Percentiles rank a stretch among this genome's conserved stretches.
phyloP scores from a whole-genome alignment of 2,888 invertebrate species.

The Aleiodes leptofemur region DNA sequence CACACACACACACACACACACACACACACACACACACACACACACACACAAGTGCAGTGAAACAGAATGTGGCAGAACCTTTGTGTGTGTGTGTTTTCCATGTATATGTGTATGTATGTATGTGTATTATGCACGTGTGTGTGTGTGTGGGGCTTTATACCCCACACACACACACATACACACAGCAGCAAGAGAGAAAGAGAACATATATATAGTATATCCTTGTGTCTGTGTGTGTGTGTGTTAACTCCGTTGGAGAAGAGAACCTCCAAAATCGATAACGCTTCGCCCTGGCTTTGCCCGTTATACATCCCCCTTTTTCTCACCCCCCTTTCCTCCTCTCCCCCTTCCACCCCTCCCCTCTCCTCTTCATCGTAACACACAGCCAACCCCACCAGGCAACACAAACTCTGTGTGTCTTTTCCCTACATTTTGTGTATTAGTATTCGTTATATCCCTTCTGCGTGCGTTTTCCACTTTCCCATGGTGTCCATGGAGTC shows the following conservation, averaged over 20 bases:
- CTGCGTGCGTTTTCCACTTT: constrained; percentile 47
- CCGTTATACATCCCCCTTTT: background rate
- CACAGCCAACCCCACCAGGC: background rate
- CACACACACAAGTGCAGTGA: too few relatives aligned
- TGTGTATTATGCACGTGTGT: too few relatives aligned
- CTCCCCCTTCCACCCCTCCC: too few relatives aligned
- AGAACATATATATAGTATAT: too few relatives aligned
- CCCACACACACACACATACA: too few relatives aligned
- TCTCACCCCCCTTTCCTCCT: background rate
- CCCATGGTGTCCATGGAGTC: constrained; percentile 70
- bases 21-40: too few relatives aligned
- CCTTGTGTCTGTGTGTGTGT: too few relatives aligned
- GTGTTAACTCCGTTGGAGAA: background rate
- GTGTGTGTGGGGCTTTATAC: too few relatives aligned
- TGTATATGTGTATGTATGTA: too few relatives aligned
- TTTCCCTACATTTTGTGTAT: constrained; percentile 25
- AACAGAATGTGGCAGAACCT: too few relatives aligned
- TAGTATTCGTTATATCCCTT: constrained; percentile 2
- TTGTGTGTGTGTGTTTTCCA: too few relatives aligned
- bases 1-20: too few relatives aligned
- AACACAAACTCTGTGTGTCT: background rate
- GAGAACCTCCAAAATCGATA: constrained; percentile 67
- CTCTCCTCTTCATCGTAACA: background rate
- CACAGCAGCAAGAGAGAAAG: background rate
- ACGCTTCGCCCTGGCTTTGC: constrained; percentile 51